These are phyloP conservation scores for Meta bourneti DNA, from an alignment of 2,888 invertebrate species.

Conservation along the genomic window DNA sequence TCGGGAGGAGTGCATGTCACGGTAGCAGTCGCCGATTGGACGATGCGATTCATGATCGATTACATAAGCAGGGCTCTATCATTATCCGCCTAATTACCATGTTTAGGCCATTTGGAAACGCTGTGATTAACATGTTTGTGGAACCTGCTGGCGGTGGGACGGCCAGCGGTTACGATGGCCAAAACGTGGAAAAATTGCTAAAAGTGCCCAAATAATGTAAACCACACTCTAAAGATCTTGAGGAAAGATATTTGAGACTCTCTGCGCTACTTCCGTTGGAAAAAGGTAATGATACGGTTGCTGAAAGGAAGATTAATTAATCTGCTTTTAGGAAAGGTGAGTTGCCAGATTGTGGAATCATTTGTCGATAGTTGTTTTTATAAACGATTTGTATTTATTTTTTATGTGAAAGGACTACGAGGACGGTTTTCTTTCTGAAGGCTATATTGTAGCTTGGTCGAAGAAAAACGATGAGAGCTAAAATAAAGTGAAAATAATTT, in stretches of 20 bases:
- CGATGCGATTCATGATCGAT: conserved; percentile 49
- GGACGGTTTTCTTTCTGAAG: too few relatives aligned
- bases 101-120: neutral
- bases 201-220: neutral
- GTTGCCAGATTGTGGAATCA: too few relatives aligned
- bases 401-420: too few relatives aligned
- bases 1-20: neutral
- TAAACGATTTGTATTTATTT: too few relatives aligned
- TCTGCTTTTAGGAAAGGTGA: conserved; percentile 17
- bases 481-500: too few relatives aligned
- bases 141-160: conserved; percentile 10
- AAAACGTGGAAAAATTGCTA: conserved; percentile 65
- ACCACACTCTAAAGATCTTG: neutral
- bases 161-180: conserved; percentile 16
- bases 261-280: conserved; percentile 22
- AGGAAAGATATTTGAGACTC: conserved; percentile 5
- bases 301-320: conserved; percentile 56
- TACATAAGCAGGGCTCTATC: conserved; percentile 50
- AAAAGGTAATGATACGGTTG: conserved; percentile 49
- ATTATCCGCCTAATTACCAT: conserved; percentile 65
- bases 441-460: too few relatives aligned
- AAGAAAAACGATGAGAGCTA: too few relatives aligned
- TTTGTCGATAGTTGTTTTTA: too few relatives aligned
- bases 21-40: conserved; percentile 28
- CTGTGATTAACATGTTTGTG: conserved; percentile 32